A percentile compares a stretch with the other conserved stretches of the same genome.
Conservation (phyloP, 2,113 vertebrate species). For the Geococcyx californianus region DNA sequence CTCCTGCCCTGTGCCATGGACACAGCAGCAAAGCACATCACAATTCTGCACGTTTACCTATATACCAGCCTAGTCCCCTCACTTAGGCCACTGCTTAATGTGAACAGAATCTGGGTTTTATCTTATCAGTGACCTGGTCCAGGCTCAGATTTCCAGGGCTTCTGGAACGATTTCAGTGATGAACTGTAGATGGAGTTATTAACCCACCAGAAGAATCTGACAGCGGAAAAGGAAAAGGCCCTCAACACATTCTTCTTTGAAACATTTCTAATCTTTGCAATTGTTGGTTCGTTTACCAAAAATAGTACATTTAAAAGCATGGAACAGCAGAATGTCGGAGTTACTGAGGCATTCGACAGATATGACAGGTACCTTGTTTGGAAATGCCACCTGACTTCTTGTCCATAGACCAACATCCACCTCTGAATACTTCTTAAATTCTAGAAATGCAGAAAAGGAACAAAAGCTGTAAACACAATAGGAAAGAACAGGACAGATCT, state of each 20-base stretch:
- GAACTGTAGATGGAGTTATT: conserved; percentile 74
- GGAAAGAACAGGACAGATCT: background rate
- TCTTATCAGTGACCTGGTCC: background rate
- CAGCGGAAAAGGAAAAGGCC: conserved; percentile 7
- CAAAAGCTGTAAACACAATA: background rate
- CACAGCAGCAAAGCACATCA: background rate
- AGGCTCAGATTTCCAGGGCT: background rate
- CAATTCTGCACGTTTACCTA: background rate
- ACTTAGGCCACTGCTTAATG: background rate
- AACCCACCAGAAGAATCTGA: conserved; percentile 15
- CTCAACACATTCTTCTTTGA: background rate
- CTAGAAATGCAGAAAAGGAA: background rate
- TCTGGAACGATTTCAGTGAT: conserved; percentile 46
- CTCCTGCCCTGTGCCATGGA: rapidly evolving
- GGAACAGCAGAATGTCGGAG: background rate
- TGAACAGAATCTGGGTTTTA: background rate
- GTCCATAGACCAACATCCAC: background rate
- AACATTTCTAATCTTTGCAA: background rate
- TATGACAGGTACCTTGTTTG: background rate
- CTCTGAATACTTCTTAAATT: background rate
- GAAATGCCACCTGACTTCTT: background rate
- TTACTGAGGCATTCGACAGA: background rate
- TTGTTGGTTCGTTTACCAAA: conserved; percentile 20
- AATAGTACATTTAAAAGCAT: background rate
- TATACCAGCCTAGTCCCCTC: background rate